phyloP scores from a whole-genome alignment of 2,888 invertebrate genomes.

The Uropetala carovei region DNA sequence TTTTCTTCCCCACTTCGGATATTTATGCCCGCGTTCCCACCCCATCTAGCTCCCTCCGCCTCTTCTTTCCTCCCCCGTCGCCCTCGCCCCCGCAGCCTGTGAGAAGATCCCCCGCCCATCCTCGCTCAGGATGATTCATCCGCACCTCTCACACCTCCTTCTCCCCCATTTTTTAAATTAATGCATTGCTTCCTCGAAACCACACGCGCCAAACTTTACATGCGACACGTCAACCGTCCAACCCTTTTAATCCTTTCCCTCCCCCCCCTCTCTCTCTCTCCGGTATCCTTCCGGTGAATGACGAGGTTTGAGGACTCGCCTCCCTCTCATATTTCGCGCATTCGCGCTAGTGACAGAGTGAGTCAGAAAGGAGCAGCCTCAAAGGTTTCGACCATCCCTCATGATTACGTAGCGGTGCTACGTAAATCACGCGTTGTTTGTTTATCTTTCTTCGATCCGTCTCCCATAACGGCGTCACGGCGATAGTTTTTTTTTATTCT shows the following conservation, averaged over 20 bases:
- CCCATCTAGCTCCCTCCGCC: background rate
- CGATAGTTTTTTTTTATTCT: background rate
- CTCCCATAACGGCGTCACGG: conserved; percentile 14
- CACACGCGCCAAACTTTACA: background rate
- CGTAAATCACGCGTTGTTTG: conserved; percentile 32
- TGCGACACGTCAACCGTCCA: background rate
- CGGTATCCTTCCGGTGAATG: background rate
- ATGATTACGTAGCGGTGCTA: conserved; percentile 6
- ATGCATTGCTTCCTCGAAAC: background rate
- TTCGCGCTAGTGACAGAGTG: background rate
- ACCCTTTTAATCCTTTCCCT: background rate
- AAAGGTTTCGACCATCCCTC: background rate
- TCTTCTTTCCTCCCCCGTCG: background rate
- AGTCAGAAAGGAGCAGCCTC: conserved; percentile 1
- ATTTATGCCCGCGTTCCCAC: conserved; percentile 34
- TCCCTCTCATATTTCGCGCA: background rate
- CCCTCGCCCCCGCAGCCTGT: background rate
- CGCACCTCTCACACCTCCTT: background rate
- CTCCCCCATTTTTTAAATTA: background rate
- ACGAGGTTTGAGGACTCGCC: background rate
- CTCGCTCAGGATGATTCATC: background rate
- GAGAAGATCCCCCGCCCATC: background rate
- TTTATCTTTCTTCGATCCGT: conserved; percentile 41
- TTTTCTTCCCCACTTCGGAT: conserved; percentile 5
- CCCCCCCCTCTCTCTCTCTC: background rate